Conservation (phyloP, 2,888 invertebrate species). For the Pherbina coryleti region DNA sequence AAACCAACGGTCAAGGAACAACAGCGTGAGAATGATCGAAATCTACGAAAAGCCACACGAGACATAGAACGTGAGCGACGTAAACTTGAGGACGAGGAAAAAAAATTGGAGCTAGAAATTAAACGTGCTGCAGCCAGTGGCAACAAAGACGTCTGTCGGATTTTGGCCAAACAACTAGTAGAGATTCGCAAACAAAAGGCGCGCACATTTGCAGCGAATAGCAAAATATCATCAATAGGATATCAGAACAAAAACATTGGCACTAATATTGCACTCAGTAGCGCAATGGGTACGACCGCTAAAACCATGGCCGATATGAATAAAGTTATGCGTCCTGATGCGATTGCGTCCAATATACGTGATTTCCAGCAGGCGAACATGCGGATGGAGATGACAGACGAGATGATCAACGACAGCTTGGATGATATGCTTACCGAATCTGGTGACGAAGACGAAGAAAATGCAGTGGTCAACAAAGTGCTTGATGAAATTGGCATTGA, state of each 20-base stretch:
- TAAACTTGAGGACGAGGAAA: constrained; percentile 88
- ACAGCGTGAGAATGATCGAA: constrained; percentile 85
- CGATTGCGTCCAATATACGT: constrained; percentile 84
- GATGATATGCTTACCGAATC: constrained; percentile 91
- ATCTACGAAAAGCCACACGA: constrained; percentile 82
- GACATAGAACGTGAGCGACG: constrained; percentile 87
- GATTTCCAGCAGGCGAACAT: constrained; percentile 87
- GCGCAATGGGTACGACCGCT: constrained; percentile 89
- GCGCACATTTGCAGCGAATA: constrained; percentile 83
- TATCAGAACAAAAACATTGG: constrained; percentile 91
- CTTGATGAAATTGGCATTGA: constrained; percentile 98
- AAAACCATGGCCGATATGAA: constrained; percentile 93
- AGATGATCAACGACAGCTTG: constrained; percentile 92
- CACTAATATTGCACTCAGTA: constrained; percentile 87
- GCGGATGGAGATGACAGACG: constrained; percentile 96
- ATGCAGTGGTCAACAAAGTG: constrained; percentile 88
- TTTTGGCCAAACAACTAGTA: constrained; percentile 90
- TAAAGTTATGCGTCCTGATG: constrained; percentile 86
- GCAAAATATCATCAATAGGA: constrained; percentile 83
- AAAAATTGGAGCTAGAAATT: constrained; percentile 91
- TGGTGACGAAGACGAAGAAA: constrained; percentile 90
- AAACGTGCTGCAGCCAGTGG: constrained; percentile 90
- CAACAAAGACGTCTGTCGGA: constrained; percentile 84
- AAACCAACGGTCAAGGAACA: constrained; percentile 81
- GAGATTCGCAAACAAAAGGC: constrained; percentile 89